A percentile compares a stretch with the other conserved stretches of the same genome.
Conservation (phyloP, 2,888 invertebrate genomes). For the Galerucella calmariensis region DNA sequence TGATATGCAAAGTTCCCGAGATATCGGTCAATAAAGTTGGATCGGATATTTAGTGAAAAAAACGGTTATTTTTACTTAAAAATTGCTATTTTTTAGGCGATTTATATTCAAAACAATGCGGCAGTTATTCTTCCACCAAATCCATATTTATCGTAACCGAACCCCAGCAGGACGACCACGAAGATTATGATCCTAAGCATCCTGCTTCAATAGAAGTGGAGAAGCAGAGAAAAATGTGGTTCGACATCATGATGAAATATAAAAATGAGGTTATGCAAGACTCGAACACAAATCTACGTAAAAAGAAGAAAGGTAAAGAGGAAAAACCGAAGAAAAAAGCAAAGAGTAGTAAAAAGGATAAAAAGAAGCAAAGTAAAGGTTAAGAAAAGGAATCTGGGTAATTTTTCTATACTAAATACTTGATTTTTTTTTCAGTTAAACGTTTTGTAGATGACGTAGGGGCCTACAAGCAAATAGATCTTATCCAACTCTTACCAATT, state of each 20-base stretch:
- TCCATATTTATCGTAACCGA: not conserved
- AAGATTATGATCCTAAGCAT: slow-evolving; percentile 43
- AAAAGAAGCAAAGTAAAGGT: not conserved
- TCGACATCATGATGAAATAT: slow-evolving; percentile 43
- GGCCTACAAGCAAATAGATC: slow-evolving; percentile 20
- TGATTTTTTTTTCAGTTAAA: not conserved
- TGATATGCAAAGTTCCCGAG: too few relatives aligned
- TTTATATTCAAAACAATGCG: not conserved
- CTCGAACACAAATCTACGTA: too few relatives aligned
- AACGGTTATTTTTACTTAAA: not conserved
- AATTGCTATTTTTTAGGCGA: not conserved
- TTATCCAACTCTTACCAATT: slow-evolving; percentile 53
- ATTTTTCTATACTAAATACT: not conserved
- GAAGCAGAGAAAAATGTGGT: slow-evolving; percentile 47
- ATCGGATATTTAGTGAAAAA: too few relatives aligned
- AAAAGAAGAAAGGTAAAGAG: slow-evolving; percentile 23
- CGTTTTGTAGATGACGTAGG: not conserved
- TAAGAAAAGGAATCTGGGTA: not conserved
- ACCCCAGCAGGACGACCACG: slow-evolving; percentile 29
- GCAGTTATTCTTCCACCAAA: not conserved
- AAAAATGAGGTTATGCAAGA: slow-evolving; percentile 28
- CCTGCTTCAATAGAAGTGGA: slow-evolving; percentile 47
- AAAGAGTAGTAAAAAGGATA: not conserved
- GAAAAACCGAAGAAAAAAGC: slow-evolving; percentile 13
- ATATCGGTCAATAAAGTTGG: too few relatives aligned